Percentiles rank a stretch among this genome's conserved stretches.
Conservation (phyloP, 2,113 vertebrate genomes). For the Rafetus swinhoei region DNA sequence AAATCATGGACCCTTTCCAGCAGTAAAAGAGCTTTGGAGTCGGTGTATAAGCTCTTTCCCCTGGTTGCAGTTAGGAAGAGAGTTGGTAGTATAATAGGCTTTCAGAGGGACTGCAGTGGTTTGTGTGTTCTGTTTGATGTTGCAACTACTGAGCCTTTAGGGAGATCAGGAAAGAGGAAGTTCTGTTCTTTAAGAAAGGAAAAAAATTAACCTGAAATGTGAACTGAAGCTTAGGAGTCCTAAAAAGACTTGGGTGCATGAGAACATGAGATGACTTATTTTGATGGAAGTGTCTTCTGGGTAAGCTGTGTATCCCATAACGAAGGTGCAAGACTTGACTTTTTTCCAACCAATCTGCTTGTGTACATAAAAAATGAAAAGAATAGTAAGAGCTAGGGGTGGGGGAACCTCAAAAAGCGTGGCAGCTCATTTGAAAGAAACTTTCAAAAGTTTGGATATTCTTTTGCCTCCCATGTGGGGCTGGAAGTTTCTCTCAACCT, state of each 20-base stretch:
- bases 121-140: constrained; percentile 83
- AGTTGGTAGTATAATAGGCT: constrained; percentile 80
- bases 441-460: background rate
- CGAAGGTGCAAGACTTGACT: background rate
- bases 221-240: constrained; percentile 75
- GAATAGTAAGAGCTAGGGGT: background rate
- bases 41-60: constrained; percentile 76
- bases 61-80: constrained; percentile 77
- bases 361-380: background rate
- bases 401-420: background rate
- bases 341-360: too few species aligned
- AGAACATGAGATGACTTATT: constrained; percentile 64
- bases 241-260: constrained; percentile 62
- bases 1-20: constrained; percentile 76
- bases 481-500: background rate
- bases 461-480: background rate
- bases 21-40: constrained; percentile 69
- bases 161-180: constrained; percentile 77
- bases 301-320: constrained; percentile 37
- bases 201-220: constrained; percentile 82
- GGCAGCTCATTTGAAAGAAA: background rate
- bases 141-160: constrained; percentile 76
- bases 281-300: constrained; percentile 64
- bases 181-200: constrained; percentile 81
- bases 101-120: constrained; percentile 74